Base-by-base conservation (phyloP, 2,888 invertebrate species). In the Drosophila nigricruria region DNA sequence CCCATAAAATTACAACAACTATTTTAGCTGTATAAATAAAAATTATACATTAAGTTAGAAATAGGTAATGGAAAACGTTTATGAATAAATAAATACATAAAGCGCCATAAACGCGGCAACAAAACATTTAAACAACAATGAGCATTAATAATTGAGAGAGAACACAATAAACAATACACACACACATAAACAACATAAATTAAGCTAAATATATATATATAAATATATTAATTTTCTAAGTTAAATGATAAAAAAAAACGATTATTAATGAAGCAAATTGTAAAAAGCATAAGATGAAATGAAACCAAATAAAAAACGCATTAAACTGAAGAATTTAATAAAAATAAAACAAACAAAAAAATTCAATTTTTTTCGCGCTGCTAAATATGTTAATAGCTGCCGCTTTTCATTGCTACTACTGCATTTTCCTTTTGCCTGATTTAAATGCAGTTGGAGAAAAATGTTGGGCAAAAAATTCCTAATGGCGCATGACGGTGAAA, bases 251-350 rank as follows among this genome's bases (percentile, higher is more conserved):
- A 69, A 42, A n/a, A 40, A 58, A 73, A 73, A 63, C 64, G 73
- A 76, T 76, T 65, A 75, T 76, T 77, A 77, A 62, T 53, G 60
- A 58, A 70, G 73, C 71, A 71, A 75, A 75, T 54, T 79, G 81
- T 81, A 82, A 81, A 78, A 77, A 88, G 76, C 73, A 73, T 76
- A 81, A 78, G 77, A 75, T 27, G 60, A 83, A 84, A 77, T 77
- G 52, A 81, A 82, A 72, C 65, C 82, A 72, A 84, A 82, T 75
- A 77, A 86, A 81, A 81, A 77, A 67, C 53, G 82, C 82, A 86
- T 82, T 84, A 82, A 84, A 84, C 81, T 74, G 81, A 86, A 78
- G 85, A 87, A 86, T 87, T 86, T 86, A 86, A 86, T 86, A 85
- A 85, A 87, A 84, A 87, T 81, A 63, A 80, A 71, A 70, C 40